These are phyloP conservation scores for Acipenser transmontanus DNA, from an alignment of 2,797 vertebrate species.

Conservation along the genomic window DNA sequence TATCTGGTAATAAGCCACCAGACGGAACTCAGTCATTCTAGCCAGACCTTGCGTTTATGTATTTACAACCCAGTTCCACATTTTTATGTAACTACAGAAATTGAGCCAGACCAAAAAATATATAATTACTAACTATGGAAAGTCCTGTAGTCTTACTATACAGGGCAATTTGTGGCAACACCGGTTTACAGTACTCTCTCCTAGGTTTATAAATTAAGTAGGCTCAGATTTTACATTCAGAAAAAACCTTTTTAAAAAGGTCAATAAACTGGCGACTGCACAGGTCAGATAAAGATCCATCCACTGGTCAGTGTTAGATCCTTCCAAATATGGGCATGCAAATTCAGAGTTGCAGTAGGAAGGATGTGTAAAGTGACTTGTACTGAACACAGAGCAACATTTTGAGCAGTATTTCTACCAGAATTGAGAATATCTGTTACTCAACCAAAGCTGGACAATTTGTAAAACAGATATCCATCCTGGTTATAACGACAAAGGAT, in stretches of 20 bases:
- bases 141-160: not conserved
- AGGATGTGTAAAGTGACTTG: no score
- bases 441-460: no score
- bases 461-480: no score
- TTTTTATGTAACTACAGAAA: no score
- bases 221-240: no score
- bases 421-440: no score
- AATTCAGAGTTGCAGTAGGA: not conserved
- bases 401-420: no score
- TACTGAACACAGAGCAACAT: no score
- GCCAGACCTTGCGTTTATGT: not conserved
- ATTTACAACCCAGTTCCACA: not conserved
- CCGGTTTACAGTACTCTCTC: no score
- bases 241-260: not conserved
- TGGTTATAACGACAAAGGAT: no score
- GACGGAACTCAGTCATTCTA: not conserved
- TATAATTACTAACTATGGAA: not conserved
- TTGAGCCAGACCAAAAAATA: no score
- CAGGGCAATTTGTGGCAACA: not conserved
- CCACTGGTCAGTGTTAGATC: not conserved
- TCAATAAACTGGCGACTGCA: not conserved
- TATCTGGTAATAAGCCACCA: constrained; percentile 12
- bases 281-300: not conserved
- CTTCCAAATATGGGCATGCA: not conserved
- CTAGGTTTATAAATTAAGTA: no score